A percentile compares a stretch with the other conserved stretches of the same genome.
These are phyloP conservation scores for Phymanthus crucifer DNA, from an alignment of 92 coral and sea anemone genomes.

Conservation along the genomic window DNA sequence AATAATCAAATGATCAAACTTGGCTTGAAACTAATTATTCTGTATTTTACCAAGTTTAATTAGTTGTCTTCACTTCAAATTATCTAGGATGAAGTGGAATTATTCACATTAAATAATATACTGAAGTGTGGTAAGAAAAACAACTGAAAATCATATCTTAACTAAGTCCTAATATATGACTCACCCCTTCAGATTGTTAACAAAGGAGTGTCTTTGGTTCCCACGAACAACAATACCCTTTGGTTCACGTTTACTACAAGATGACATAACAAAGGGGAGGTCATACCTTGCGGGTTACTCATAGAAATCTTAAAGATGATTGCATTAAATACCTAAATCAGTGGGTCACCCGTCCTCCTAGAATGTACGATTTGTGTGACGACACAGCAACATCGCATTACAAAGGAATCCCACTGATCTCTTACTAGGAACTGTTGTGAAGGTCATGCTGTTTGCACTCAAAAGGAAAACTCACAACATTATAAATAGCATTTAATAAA, in stretches of 20 bases:
- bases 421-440: neutral
- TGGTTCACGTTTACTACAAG: neutral
- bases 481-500: neutral
- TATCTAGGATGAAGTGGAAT: no score
- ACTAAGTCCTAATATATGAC: neutral
- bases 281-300: neutral
- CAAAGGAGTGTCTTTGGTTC: neutral
- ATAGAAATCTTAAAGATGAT: neutral
- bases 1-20: no score
- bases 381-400: neutral
- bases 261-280: neutral
- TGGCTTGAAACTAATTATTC: no score
- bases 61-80: no score
- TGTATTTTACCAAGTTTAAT: no score
- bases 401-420: constrained; percentile 4
- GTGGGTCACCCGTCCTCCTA: neutral
- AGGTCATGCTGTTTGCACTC: neutral
- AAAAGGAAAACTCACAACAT: neutral
- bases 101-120: no score
- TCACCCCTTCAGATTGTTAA: neutral
- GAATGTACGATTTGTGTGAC: neutral
- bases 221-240: neutral
- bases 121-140: neutral
- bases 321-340: neutral
- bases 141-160: neutral